Conservation (phyloP, 2,888 invertebrate genomes). For the Agonopterix heracliana region DNA sequence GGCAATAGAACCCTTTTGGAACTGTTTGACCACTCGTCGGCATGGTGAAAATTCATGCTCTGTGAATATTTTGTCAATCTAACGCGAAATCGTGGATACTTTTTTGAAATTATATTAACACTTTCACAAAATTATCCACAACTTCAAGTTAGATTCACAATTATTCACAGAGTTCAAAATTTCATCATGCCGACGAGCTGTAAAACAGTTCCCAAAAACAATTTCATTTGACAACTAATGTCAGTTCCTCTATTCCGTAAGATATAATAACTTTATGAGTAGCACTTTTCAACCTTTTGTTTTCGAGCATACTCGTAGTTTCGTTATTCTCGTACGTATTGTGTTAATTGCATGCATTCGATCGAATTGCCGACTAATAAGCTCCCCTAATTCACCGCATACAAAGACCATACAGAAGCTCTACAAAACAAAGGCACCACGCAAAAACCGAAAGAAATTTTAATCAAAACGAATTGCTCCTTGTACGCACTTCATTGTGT, state of each 20-base stretch:
- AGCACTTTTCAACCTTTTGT: conserved; percentile 12
- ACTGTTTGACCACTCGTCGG: too few relatives aligned
- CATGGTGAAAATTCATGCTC: too few relatives aligned
- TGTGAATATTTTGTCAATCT: too few relatives aligned
- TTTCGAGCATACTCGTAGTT: conserved; percentile 8
- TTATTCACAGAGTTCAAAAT: conserved; percentile 18
- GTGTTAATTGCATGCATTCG: conserved; percentile 42
- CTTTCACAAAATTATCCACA: conserved; percentile 4
- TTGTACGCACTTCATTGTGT: conserved; percentile 54
- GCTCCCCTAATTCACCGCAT: conserved; percentile 30
- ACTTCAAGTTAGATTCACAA: too few relatives aligned
- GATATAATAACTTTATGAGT: background rate
- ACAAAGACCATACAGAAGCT: conserved; percentile 51
- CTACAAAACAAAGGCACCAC: conserved; percentile 42
- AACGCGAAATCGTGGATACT: too few relatives aligned
- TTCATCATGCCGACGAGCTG: too few relatives aligned
- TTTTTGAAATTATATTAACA: too few relatives aligned
- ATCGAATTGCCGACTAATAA: conserved; percentile 42
- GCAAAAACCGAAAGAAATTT: conserved; percentile 49
- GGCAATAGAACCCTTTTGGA: too few relatives aligned
- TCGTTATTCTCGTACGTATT: conserved; percentile 13
- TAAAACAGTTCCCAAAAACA: too few relatives aligned
- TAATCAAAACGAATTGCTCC: conserved; percentile 52
- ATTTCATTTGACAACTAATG: too few relatives aligned
- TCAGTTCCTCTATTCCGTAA: too few relatives aligned